Base-by-base conservation (phyloP, 2,113 vertebrate species). In the Nymphicus hollandicus region DNA sequence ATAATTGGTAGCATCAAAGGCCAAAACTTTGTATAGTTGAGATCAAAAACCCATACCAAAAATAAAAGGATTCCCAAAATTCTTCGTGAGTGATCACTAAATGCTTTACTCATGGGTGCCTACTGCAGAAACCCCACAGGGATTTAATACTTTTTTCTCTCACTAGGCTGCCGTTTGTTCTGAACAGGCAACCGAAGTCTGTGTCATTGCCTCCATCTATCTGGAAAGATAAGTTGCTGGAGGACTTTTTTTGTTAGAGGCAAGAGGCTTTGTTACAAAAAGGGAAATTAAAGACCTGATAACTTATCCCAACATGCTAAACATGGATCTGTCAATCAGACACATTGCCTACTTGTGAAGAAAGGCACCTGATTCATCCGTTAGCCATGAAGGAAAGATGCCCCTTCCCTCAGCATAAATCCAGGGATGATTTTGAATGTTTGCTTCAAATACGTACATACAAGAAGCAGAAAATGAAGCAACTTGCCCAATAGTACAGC, bases 1-100 rank as follows among this genome's bases (percentile, higher is more conserved):
- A 35, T 93, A 96, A 96, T 88, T 91, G 91, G 66, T 52, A 81
- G 52, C 61, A 92, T 78, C 71, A 81, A 84, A 39, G 72, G 61
- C 44, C 65, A 78, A 86, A 91, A 47, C 44, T 33, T 28, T 19
- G 6, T 44, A 52, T 37, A 85, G 39, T 7, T 23, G 31, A 93
- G 71, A 93, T 91, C 91, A 90, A 93, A 96, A 93, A 70, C n/a
- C 41, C 44, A 41, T 69, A 71, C 4, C 3, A 73, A 63, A 58
- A 72, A 68, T 41, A 66, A 55, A 63, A 65, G 71, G 5, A n/a
- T 81, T 79, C 22, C 70, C 44, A 31, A 58, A 91, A 61, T n/a
- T 60, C 64, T 80, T 66, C 41, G 35, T 44, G 41, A 81, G 17
- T 35, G 82, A 73, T 95, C 92, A 66, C 83, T 88, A 89, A 88